phyloP scores from a whole-genome alignment of 2,888 invertebrate species.

The Caenorhabditis uteleia region DNA sequence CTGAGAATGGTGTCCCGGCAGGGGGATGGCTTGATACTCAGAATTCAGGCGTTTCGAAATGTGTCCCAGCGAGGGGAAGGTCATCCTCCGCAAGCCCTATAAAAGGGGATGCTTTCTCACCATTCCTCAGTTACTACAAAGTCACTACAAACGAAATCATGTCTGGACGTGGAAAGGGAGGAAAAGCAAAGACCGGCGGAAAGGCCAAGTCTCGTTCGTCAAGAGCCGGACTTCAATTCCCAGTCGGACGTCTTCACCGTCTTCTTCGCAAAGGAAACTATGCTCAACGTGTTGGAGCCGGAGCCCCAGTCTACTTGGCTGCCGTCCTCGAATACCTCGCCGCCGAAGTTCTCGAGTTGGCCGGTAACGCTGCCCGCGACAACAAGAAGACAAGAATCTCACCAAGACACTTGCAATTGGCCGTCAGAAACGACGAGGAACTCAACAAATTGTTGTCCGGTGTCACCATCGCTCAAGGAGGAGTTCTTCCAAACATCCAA shows the following conservation, averaged over 20 bases:
- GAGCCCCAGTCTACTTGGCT: constrained; percentile 66
- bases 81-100: no score
- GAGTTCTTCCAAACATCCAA: constrained; percentile 75
- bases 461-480: constrained; percentile 84
- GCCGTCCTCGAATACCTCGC: constrained; percentile 66
- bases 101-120: no score
- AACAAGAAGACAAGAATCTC: constrained; percentile 73
- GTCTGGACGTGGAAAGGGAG: constrained; percentile 83
- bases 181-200: constrained; percentile 73
- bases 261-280: constrained; percentile 66
- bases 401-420: constrained; percentile 68
- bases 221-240: constrained; percentile 68
- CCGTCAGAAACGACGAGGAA: constrained; percentile 67
- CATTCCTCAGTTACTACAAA: no score
- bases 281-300: constrained; percentile 65
- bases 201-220: constrained; percentile 61
- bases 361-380: constrained; percentile 72
- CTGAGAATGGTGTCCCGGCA: no score
- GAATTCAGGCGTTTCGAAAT: no score
- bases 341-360: constrained; percentile 60
- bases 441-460: constrained; percentile 71
- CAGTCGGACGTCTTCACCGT: constrained; percentile 68
- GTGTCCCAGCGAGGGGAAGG: no score
- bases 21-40: no score
- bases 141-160: no score